Conservation (phyloP, 2,888 invertebrate species). For the Drosophila barbarae region DNA sequence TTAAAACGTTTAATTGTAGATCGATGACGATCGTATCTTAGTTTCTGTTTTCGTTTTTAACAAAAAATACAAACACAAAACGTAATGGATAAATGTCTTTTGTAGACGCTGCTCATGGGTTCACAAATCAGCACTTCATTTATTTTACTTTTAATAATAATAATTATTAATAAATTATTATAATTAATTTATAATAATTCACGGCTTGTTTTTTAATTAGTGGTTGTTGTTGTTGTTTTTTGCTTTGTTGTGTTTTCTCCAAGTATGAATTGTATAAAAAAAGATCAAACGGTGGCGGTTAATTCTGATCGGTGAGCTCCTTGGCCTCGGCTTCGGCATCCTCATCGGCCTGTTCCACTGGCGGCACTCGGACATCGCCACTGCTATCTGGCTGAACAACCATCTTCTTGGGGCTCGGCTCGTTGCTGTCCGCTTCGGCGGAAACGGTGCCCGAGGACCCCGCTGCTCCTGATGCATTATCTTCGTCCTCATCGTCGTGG, state of each 20-base stretch:
- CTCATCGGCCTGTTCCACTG: constrained; percentile 24
- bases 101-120: constrained; percentile 53
- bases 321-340: constrained; percentile 58
- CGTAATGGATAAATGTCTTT: constrained; percentile 54
- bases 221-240: constrained; percentile 33
- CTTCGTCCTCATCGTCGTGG: constrained; percentile 70
- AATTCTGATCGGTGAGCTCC: constrained; percentile 50
- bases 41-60: constrained; percentile 40
- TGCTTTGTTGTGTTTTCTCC: constrained; percentile 8
- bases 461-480: constrained; percentile 30
- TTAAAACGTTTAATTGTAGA: constrained; percentile 50
- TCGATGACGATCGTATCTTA: constrained; percentile 29
- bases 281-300: constrained; percentile 31
- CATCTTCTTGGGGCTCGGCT: constrained; percentile 77
- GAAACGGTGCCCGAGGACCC: constrained; percentile 25
- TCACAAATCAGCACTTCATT: constrained; percentile 71
- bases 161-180: constrained; percentile 76
- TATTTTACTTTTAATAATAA: constrained; percentile 64
- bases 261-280: constrained; percentile 46
- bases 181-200: constrained; percentile 73
- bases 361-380: constrained; percentile 46
- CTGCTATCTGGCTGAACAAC: constrained; percentile 63
- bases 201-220: constrained; percentile 57
- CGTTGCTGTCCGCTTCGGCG: constrained; percentile 66
- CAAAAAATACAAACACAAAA: constrained; percentile 37